A percentile compares a stretch with the other conserved stretches of the same genome.
Evolutionary conservation across 2,888 invertebrate genomes (phyloP).

Genomic region (Himalopsyche japonica): DNA sequence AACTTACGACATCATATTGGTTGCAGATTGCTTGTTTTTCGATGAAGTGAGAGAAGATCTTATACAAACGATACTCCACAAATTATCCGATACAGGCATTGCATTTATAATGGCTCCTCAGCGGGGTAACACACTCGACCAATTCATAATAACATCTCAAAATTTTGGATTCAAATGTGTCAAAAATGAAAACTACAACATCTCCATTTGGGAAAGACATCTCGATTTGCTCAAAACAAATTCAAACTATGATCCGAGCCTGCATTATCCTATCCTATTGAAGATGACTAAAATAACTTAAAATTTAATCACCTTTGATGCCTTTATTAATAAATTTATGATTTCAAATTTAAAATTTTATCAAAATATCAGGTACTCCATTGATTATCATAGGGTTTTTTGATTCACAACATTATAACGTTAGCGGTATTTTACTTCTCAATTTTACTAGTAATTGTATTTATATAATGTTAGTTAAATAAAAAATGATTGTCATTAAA

Average conservation of each 20-base stretch:
- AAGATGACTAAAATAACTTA: conserved; percentile 58
- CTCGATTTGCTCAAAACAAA: conserved; percentile 61
- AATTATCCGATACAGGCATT: conserved; percentile 63
- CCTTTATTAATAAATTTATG: conserved; percentile 9
- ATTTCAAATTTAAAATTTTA: background rate
- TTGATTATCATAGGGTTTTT: background rate
- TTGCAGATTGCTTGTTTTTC: conserved; percentile 81
- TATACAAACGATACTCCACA: conserved; percentile 68
- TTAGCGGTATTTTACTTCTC: background rate
- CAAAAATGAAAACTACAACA: conserved; percentile 64
- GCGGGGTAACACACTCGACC: conserved; percentile 71
- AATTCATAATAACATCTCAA: conserved; percentile 67
- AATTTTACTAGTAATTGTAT: background rate
- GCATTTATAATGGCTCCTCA: conserved; percentile 78
- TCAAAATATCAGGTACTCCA: background rate
- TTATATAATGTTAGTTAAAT: background rate
- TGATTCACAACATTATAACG: background rate
- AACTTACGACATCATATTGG: conserved; percentile 71
- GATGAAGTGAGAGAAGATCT: conserved; percentile 71
- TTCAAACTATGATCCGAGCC: conserved; percentile 68
- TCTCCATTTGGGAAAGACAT: conserved; percentile 70
- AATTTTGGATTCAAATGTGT: conserved; percentile 62
- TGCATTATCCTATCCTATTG: conserved; percentile 72
- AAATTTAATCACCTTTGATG: conserved; percentile 23
- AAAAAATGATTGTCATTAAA: background rate